A percentile compares a stretch with the other conserved stretches of the same genome.
These are phyloP conservation scores for Endotricha flammealis DNA, from an alignment of 2,888 invertebrate species.

Conservation along the genomic window DNA sequence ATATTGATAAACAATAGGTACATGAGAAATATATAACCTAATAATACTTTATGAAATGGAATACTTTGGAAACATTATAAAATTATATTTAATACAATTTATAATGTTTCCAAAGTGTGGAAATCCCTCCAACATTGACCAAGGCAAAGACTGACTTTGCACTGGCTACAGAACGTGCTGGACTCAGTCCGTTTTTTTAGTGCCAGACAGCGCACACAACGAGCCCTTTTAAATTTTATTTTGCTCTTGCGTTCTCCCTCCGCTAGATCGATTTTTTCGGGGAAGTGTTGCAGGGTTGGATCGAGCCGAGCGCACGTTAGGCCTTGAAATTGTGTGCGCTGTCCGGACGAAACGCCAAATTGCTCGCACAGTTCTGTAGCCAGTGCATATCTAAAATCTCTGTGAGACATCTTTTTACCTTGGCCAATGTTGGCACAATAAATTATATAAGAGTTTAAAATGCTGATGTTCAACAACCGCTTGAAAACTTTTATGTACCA, in stretches of 20 bases:
- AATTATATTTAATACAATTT: too few relatives aligned
- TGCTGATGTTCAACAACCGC: slow-evolving; percentile 7
- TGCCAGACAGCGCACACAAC: slow-evolving; percentile 10
- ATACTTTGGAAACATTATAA: too few relatives aligned
- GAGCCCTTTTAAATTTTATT: slow-evolving; percentile 7
- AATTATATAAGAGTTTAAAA: too few relatives aligned
- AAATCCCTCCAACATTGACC: slow-evolving; percentile 11
- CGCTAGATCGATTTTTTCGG: neutral
- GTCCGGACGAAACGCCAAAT: too few relatives aligned
- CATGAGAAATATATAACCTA: too few relatives aligned
- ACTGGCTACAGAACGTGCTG: slow-evolving; percentile 8
- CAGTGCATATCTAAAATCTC: too few relatives aligned
- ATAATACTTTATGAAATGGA: too few relatives aligned
- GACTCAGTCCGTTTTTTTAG: slow-evolving; percentile 5
- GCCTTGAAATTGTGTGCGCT: too few relatives aligned
- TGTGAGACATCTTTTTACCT: too few relatives aligned
- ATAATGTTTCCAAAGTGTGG: slow-evolving; percentile 9
- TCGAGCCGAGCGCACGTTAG: neutral
- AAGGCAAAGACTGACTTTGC: slow-evolving; percentile 11
- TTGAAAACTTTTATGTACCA: slow-evolving; percentile 13
- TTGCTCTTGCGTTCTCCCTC: neutral
- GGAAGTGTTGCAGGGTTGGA: slow-evolving; percentile 2
- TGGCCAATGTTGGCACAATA: too few relatives aligned
- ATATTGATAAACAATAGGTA: too few relatives aligned
- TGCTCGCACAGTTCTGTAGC: too few relatives aligned